Conservation (phyloP, 1,140 invertebrate species). For the Amphibalanus amphitrite region DNA sequence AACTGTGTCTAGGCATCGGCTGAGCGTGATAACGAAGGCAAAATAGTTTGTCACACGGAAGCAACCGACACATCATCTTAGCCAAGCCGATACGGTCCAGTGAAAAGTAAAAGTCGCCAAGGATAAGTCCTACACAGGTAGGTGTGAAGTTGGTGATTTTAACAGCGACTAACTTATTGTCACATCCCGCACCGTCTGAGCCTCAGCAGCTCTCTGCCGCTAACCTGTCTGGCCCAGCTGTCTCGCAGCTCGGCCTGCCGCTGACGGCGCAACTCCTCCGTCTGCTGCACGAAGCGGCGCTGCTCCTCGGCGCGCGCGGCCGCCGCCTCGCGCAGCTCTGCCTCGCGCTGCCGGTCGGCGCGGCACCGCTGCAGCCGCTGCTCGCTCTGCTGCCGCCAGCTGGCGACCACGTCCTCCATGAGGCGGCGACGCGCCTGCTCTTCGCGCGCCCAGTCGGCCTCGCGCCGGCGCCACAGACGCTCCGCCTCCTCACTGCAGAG, state of each 20-base stretch:
- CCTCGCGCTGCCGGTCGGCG: background rate
- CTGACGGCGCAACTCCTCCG: background rate
- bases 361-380: background rate
- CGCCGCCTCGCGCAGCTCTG: background rate
- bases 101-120: too few relatives aligned
- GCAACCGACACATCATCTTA: too few relatives aligned
- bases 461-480: background rate
- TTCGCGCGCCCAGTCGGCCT: background rate
- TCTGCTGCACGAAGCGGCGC: background rate
- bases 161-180: too few relatives aligned
- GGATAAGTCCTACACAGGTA: too few relatives aligned
- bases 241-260: background rate
- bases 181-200: too few relatives aligned
- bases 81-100: too few relatives aligned
- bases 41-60: too few relatives aligned
- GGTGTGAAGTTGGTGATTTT: too few relatives aligned
- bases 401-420: background rate
- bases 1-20: too few relatives aligned
- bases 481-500: background rate
- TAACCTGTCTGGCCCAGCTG: background rate
- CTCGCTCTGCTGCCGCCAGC: background rate
- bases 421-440: background rate
- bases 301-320: background rate
- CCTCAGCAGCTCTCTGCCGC: too few relatives aligned
- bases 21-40: too few relatives aligned